Base-by-base conservation (phyloP, 2,113 vertebrate species). In the Etia nguti region DNA sequence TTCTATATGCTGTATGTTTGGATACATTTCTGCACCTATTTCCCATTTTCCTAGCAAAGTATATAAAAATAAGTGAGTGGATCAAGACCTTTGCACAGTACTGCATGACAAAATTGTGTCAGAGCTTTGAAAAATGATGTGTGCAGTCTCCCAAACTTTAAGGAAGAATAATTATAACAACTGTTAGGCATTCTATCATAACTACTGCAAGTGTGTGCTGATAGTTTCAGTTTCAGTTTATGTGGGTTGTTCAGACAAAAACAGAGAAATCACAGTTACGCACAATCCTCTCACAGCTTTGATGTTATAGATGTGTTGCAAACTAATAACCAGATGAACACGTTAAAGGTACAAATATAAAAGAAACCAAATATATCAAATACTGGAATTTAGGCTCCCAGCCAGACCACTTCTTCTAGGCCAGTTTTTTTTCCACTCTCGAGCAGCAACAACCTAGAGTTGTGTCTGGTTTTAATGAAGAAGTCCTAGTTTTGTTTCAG, bases 391-490 rank as follows among this genome's bases (percentile, higher is more conserved):
- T 77, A 16, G 82, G 55, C 9, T 59, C 12, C 18, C 22, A 77
- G 6, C 22, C 55, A 38, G 77, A 4, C 38, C 10, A 6, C 46
- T 11, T 86, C 81, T 86, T 85, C 38, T 29, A 59, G 56, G 52
- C 18, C 22, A 38, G 60, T 43, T 24, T 85, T 81, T 57, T 92
- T 91, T 79, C 86, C 88, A 88, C 73, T 86, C 70, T n/a, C 18
- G 6, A 85, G 77, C 85, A 29, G 89, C 88, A 84, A 91, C 75
- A 87, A 82, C 60, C 57, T 79, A 62, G 77, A 56, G 36, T 86
- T 88, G 86, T 68, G 91, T 95, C 95, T 95, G 95, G 93, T 93
- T 96, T 94, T 95, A 95, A 96, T 96, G 94, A 92, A 94, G 89
- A 93, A 89, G 85, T 88, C 84, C 92, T 70, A 80, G 90, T 92